Evolutionary conservation across 1,140 invertebrate genomes (phyloP).

Genomic region (Zaprionus lachaisei): DNA sequence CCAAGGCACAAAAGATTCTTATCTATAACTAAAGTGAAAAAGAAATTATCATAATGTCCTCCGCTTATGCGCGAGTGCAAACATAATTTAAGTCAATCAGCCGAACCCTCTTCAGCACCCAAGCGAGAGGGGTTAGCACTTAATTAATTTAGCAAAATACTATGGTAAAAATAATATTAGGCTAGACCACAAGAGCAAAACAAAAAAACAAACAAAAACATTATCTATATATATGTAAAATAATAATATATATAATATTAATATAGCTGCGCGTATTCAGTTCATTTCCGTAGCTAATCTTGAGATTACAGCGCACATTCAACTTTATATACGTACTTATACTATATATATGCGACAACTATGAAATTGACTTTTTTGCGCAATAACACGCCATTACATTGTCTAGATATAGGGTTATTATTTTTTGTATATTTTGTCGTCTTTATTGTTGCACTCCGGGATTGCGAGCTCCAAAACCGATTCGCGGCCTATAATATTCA

Average conservation of each 20-base stretch:
- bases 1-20: conserved; percentile 59
- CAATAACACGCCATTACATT: conserved; percentile 54
- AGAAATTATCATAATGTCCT: conserved; percentile 39
- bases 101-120: neutral
- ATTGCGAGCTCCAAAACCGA: conserved; percentile 15
- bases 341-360: conserved; percentile 17
- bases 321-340: conserved; percentile 18
- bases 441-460: conserved; percentile 24
- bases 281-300: conserved; percentile 52
- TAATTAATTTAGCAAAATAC: conserved; percentile 81
- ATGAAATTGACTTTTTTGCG: conserved; percentile 35
- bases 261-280: conserved; percentile 39
- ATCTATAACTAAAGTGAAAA: conserved; percentile 11
- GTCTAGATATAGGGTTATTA: conserved; percentile 47
- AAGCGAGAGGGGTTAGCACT: conserved; percentile 37
- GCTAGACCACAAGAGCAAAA: conserved; percentile 41
- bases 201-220: conserved; percentile 17
- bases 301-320: conserved; percentile 64
- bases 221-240: conserved; percentile 29
- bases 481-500: conserved; percentile 29
- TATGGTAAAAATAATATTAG: conserved; percentile 75
- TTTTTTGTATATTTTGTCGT: conserved; percentile 32
- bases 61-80: conserved; percentile 42
- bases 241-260: conserved; percentile 36
- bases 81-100: conserved; percentile 74